Evolutionary conservation across 2,113 vertebrate species (phyloP).

Genomic region (Candoia aspera): DNA sequence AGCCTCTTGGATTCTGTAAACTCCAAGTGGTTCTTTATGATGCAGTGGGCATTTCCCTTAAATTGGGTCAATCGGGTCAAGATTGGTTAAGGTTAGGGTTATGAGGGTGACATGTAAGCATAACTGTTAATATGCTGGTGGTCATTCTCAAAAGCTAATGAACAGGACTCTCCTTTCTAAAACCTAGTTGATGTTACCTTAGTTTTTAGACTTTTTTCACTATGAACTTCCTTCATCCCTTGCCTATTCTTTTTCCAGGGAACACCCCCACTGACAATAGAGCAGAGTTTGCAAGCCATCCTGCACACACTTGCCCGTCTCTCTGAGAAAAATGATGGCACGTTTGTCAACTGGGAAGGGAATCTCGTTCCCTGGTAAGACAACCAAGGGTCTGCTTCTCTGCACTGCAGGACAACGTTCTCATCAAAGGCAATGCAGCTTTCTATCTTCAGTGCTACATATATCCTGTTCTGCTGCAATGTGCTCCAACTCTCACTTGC

Average conservation of each 20-base stretch:
- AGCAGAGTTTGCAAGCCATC: conserved; percentile 49
- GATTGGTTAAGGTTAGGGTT: too few species aligned
- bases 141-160: neutral
- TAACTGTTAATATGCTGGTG: neutral
- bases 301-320: conserved; percentile 60
- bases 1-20: too few species aligned
- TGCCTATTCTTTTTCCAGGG: neutral
- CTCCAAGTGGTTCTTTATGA: too few species aligned
- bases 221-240: neutral
- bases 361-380: conserved; percentile 60
- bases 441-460: neutral
- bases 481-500: neutral
- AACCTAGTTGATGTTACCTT: too few species aligned
- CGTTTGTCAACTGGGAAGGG: conserved; percentile 36
- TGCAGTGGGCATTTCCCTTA: too few species aligned
- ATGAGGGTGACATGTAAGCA: neutral
- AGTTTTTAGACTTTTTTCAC: neutral
- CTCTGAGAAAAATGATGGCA: conserved; percentile 50
- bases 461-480: neutral
- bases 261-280: conserved; percentile 46
- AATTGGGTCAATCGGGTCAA: too few species aligned
- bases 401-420: neutral
- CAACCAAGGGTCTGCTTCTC: accelerated
- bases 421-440: neutral
- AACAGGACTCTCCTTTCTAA: too few species aligned